Evolutionary conservation across 2,113 vertebrate genomes (phyloP), one percentile per base, ranked within the genome.

Genomic region (Pomatorhinus ruficollis): DNA sequence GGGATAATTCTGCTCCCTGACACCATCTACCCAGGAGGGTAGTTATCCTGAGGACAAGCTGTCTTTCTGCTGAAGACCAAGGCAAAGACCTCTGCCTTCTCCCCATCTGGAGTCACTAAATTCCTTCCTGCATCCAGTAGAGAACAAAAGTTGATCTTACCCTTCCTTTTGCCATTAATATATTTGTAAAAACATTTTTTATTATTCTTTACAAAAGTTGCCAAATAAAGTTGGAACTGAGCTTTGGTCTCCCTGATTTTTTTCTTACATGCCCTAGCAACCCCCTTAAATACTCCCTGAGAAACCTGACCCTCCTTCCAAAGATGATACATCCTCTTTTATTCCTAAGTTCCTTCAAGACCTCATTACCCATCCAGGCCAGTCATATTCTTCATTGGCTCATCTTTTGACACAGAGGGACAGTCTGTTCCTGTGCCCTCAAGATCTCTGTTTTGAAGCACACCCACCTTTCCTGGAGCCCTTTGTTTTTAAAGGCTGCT

Each of bases 381-480:
- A 6, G 27, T 12, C 3, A 6, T 39, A 28, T 61, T 11, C 35
- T 8, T 39, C 5, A 2, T 39, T 4, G 4, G 3, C 18, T 40
- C 27, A 30, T 40, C 17, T 61, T 61, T 61, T 2, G 5, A 18
- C 35, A 14, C 27, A 30, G 8, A 40, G 60, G 37, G 27, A 28
- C 35, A 30, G 27, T 40, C 18, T 21, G 18, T 63, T 40, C 60
- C 27, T 30, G 17, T 61, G 27, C 25, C 24, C 35, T 60, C 59
- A 37, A 27, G 16, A 11, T 27, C 35, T 25, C 35, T 25, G 15
- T 39, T 39, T 39, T 39, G 35, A 61, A 39, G 16, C 17, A 27
- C 5, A 0, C 7, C 16, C 24, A 61, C 14, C 24, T 37, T 37
- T 60, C 59, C 59, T 27, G 25, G 7, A 61, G 25, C 23, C 35